A percentile compares a stretch with the other conserved stretches of the same genome.
Evolutionary conservation across 2,888 invertebrate genomes (phyloP).

Genomic region (Perizoma flavofasciatum): DNA sequence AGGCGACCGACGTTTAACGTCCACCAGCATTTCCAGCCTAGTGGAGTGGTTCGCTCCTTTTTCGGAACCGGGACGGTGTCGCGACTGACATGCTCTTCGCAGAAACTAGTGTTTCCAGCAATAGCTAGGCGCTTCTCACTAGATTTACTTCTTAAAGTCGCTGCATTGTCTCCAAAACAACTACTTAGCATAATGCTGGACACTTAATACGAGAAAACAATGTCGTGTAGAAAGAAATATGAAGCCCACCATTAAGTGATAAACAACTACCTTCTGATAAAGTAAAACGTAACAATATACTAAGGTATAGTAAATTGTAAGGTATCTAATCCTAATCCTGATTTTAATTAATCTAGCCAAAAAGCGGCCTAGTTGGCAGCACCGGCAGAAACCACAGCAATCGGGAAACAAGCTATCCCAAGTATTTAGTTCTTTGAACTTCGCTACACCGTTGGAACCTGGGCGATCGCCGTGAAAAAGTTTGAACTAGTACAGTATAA

Average conservation of each 20-base stretch:
- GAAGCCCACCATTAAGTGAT: no score
- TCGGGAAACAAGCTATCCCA: conserved; percentile 25
- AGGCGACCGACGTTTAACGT: conserved; percentile 25
- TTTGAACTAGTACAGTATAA: not conserved
- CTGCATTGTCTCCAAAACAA: no score
- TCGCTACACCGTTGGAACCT: conserved; percentile 16
- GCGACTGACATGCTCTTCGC: conserved; percentile 46
- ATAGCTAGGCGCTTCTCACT: not conserved
- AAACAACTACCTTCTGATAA: no score
- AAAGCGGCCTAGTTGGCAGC: conserved; percentile 5
- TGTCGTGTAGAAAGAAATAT: no score
- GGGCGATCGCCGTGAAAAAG: conserved; percentile 15
- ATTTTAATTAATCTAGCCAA: conserved; percentile 5
- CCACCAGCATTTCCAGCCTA: conserved; percentile 10
- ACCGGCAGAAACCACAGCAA: conserved; percentile 24
- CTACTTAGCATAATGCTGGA: no score
- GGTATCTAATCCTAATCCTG: no score
- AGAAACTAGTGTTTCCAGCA: conserved; percentile 40
- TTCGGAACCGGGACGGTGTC: conserved; percentile 50
- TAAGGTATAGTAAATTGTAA: no score
- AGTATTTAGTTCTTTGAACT: conserved; percentile 27
- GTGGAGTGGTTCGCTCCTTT: conserved; percentile 50
- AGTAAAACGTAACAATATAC: no score
- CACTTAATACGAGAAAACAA: no score
- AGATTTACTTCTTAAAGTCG: no score